Evolutionary conservation across 2,888 invertebrate species (phyloP), one percentile per base, ranked within the genome.

Genomic region (Tiphia femorata): DNA sequence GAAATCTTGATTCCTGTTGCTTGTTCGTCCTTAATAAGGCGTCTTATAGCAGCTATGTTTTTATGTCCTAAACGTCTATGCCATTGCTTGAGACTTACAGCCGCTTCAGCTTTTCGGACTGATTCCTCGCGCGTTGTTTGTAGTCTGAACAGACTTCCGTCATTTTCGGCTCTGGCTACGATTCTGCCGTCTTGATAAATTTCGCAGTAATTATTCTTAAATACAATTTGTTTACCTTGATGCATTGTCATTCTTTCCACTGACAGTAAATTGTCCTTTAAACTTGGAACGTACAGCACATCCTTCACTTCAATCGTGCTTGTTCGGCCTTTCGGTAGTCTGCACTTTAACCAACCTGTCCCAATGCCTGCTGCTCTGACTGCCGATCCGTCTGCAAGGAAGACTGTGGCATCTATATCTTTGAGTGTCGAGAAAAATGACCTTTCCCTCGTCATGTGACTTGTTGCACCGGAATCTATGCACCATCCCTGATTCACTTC

Each of bases 1-100:
- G 21, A 2, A 20, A 41, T 0, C 0, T 10, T 8, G 0, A 44
- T 35, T 43, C 44, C 14, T 20, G 37, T 25, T 6, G 37, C 44
- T 4, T 25, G 14, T n/a, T 27, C n/a, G 12, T 51, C 44, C n/a
- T n/a, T n/a, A n/a, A n/a, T n/a, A n/a, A n/a, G n/a, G n/a, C n/a
- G n/a, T n/a, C n/a, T n/a, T 8, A 44, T 44, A 1, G 44, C 50
- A 0, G 0, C 7, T 1, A 10, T 3, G 23, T 44, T 21, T 2
- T 35, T 19, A 1, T 51, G 43, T 0, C 43, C 50, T 3, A 51
- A 8, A 3, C 37, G n/a, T 2, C 25, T 19, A 14, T 51, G 50
- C 44, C 43, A 51, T 8, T 12, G 17, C n/a, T 42, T 20, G 1
- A 49, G 8, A 2, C 42, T 27, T 21, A 10, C 17, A 10, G 6